A percentile compares a stretch with the other conserved stretches of the same genome.
Conservation (phyloP, 1,140 invertebrate species). For the Drosophila parvula region DNA sequence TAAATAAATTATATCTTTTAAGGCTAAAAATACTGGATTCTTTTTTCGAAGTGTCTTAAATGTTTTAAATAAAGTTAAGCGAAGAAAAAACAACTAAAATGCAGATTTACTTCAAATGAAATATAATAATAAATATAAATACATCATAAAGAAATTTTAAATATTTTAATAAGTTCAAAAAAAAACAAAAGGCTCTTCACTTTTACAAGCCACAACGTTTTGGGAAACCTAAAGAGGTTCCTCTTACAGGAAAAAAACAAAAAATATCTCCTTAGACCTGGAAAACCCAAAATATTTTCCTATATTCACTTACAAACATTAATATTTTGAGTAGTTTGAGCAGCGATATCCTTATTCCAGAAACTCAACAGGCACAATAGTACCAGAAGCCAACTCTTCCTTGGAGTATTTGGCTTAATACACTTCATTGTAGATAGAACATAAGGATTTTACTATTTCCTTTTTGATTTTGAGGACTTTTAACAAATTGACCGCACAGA, state of each 20-base stretch:
- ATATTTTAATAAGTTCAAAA: too few relatives aligned
- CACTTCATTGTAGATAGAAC: conserved; percentile 39
- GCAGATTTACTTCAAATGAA: too few relatives aligned
- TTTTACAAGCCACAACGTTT: not conserved
- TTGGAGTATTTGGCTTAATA: conserved; percentile 24
- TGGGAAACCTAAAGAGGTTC: not conserved
- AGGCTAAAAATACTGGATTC: not conserved
- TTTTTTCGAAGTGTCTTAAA: not conserved
- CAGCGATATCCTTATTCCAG: conserved; percentile 33
- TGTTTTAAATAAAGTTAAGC: not conserved
- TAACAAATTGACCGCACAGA: conserved; percentile 37
- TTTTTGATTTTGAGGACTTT: conserved; percentile 1
- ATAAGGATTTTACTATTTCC: not conserved
- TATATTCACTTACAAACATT: conserved; percentile 73
- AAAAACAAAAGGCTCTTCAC: too few relatives aligned
- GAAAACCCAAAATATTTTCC: too few relatives aligned
- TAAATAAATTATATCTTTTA: too few relatives aligned
- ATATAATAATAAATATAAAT: not conserved
- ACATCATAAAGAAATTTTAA: not conserved
- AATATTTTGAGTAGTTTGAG: conserved; percentile 79
- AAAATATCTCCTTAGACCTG: too few relatives aligned
- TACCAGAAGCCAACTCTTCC: conserved; percentile 45
- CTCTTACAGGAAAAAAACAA: too few relatives aligned
- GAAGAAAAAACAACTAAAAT: not conserved
- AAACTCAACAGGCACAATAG: conserved; percentile 26